Evolutionary conservation across 1,140 invertebrate species (phyloP).

Genomic region (Geopemphigus sp.): DNA sequence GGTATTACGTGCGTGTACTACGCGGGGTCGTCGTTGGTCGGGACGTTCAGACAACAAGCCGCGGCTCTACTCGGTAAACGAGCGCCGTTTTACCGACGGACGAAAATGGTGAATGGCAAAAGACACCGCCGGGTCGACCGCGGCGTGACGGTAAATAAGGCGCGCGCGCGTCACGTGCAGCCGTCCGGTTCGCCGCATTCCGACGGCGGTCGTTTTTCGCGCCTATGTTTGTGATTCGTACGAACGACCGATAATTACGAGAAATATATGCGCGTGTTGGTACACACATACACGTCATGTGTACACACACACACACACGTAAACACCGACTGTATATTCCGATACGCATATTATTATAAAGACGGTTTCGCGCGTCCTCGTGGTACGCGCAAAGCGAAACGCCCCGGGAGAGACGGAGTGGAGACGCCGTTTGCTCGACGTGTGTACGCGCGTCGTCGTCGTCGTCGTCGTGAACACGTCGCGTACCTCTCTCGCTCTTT

Average conservation of each 20-base stretch:
- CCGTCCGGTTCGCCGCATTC: slow-evolving; percentile 6
- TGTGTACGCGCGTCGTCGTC: not conserved
- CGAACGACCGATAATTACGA: too few relatives aligned
- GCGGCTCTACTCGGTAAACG: too few relatives aligned
- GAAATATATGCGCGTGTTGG: too few relatives aligned
- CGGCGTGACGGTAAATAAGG: not conserved
- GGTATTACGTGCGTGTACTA: too few relatives aligned
- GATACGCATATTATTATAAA: slow-evolving; percentile 30
- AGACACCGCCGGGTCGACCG: too few relatives aligned
- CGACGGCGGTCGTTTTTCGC: not conserved
- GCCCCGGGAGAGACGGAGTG: too few relatives aligned
- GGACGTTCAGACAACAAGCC: too few relatives aligned
- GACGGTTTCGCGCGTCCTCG: not conserved
- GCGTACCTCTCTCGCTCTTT: not conserved
- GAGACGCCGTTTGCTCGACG: not conserved
- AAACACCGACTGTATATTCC: not conserved
- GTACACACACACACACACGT: not conserved
- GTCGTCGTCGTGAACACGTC: too few relatives aligned
- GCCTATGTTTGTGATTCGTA: not conserved
- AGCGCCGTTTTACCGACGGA: too few relatives aligned
- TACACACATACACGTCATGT: not conserved
- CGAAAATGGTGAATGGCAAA: not conserved
- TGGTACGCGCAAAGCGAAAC: too few relatives aligned
- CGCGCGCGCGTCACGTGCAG: not conserved
- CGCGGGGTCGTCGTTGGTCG: too few relatives aligned